A percentile compares a stretch with the other conserved stretches of the same genome.
Evolutionary conservation across 2,797 vertebrate genomes (phyloP).

Genomic region (Hirundo rustica): DNA sequence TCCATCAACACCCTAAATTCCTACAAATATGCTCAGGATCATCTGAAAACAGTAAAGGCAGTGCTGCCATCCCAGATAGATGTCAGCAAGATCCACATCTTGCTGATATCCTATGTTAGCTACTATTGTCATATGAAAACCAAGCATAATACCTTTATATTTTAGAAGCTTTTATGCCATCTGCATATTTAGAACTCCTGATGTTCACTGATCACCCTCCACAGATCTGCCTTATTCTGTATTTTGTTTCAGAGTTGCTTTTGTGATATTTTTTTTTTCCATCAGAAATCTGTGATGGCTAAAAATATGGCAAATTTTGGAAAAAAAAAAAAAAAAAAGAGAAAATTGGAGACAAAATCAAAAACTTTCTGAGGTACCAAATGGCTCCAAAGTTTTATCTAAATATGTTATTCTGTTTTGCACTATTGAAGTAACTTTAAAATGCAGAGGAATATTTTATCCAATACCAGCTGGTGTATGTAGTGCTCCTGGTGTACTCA

Average conservation of each 20-base stretch:
- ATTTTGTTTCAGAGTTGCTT: not conserved
- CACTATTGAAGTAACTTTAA: not conserved
- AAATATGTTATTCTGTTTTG: not conserved
- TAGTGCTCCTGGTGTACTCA: not conserved
- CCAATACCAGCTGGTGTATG: not conserved
- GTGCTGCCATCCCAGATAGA: not conserved
- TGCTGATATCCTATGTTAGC: not conserved
- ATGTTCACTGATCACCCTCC: not conserved
- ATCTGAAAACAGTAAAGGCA: not conserved
- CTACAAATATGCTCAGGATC: not conserved
- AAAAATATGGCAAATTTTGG: not conserved
- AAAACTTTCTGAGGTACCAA: not conserved
- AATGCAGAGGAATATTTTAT: not conserved
- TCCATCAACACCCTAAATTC: not conserved
- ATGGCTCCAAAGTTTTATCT: not conserved
- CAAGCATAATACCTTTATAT: not conserved
- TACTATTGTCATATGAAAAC: not conserved
- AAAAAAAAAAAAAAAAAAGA: not conserved
- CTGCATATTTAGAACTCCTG: not conserved
- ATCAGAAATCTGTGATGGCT: not conserved
- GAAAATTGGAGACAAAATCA: not conserved
- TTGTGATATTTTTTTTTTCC: not conserved
- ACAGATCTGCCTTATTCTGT: not conserved
- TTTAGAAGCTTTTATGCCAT: not conserved
- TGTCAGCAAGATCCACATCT: not conserved